Conservation (phyloP, 2,113 vertebrate genomes). For the Mus spicilegus region DNA sequence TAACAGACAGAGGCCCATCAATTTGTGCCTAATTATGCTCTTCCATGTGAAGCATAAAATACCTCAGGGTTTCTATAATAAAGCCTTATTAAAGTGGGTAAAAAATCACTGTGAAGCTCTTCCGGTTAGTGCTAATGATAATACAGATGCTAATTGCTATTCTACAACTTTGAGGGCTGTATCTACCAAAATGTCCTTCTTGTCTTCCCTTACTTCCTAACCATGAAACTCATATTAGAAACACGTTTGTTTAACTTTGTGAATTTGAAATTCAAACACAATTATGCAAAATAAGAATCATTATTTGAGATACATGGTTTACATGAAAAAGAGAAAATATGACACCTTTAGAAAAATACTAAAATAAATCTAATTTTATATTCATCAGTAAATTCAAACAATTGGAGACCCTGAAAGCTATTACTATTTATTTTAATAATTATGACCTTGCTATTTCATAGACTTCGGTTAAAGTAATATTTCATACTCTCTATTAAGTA, state of each 20-base stretch:
- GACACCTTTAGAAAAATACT: neutral
- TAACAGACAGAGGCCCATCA: slow-evolving; percentile 82
- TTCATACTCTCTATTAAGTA: neutral
- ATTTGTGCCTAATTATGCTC: slow-evolving; percentile 88
- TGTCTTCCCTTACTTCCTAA: neutral
- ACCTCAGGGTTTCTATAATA: slow-evolving; percentile 86
- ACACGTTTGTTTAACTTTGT: neutral
- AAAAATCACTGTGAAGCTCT: slow-evolving; percentile 86
- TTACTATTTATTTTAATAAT: neutral
- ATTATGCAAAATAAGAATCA: neutral
- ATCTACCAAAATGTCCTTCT: slow-evolving; percentile 26
- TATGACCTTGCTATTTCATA: neutral
- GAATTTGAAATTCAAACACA: neutral
- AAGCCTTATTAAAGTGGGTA: slow-evolving; percentile 85
- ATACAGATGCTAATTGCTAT: slow-evolving; percentile 86
- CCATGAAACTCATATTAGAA: neutral
- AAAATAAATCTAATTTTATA: neutral
- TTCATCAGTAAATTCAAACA: neutral
- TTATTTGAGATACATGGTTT: neutral
- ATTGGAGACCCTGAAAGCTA: neutral
- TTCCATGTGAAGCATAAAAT: slow-evolving; percentile 87
- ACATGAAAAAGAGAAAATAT: neutral
- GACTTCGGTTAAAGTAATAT: neutral
- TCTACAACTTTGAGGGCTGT: slow-evolving; percentile 80
- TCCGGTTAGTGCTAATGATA: slow-evolving; percentile 86